phyloP scores from a whole-genome alignment of 2,797 vertebrate species.

The Carcharodon carcharias region DNA sequence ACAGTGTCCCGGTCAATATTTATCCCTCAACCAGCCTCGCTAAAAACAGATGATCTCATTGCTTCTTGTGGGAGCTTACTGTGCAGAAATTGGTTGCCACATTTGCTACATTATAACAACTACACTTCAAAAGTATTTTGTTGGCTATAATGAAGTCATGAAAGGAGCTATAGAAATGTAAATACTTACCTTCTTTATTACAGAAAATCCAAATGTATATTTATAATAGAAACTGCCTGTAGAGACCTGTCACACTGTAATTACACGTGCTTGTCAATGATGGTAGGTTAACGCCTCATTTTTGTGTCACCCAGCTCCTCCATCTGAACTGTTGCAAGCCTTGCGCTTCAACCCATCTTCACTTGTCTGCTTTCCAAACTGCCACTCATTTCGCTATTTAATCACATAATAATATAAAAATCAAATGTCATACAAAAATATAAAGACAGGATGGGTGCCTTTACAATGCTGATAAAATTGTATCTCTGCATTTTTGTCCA shows the following conservation, averaged over 20 bases:
- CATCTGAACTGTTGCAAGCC: no score
- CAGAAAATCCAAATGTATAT: not conserved
- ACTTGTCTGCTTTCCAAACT: not conserved
- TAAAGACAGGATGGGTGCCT: not conserved
- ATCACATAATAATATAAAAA: not conserved
- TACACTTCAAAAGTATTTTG: not conserved
- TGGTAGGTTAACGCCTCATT: not conserved
- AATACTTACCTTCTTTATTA: not conserved
- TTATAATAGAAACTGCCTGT: not conserved
- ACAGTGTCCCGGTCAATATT: not conserved
- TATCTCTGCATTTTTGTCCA: not conserved
- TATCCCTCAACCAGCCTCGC: not conserved
- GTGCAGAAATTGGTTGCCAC: not conserved
- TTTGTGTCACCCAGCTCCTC: not conserved
- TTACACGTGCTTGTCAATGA: not conserved
- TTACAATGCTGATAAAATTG: not conserved
- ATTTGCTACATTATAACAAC: not conserved
- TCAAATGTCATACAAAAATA: not conserved
- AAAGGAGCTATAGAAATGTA: not conserved
- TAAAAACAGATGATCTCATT: not conserved
- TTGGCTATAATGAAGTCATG: not conserved
- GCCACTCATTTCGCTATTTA: no score
- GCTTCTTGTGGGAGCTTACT: not conserved
- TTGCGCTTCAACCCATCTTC: no score
- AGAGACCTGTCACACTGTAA: not conserved